Conservation (phyloP, 2,888 invertebrate species). For the Dermolepida albohirtum region DNA sequence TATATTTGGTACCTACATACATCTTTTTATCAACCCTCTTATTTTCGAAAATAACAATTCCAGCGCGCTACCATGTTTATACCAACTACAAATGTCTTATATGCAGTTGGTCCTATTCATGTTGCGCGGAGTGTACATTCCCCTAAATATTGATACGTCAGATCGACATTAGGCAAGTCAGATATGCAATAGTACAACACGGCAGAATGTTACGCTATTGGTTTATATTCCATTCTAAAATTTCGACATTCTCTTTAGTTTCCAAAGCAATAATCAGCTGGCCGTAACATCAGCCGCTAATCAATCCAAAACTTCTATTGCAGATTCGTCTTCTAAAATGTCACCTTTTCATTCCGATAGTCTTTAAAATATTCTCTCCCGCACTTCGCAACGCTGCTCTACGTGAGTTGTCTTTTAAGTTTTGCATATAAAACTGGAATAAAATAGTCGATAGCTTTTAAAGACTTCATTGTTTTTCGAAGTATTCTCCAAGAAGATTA, state of each 20-base stretch:
- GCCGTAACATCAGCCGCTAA: constrained; percentile 84
- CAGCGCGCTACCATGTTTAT: no score
- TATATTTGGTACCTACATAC: no score
- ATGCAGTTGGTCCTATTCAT: no score
- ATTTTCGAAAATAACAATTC: no score
- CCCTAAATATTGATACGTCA: constrained; percentile 93
- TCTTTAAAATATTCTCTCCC: constrained; percentile 89
- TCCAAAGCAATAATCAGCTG: constrained; percentile 81
- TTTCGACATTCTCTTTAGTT: constrained; percentile 83
- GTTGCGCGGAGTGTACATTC: no score
- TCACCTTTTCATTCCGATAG: constrained; percentile 88
- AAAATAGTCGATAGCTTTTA: no score
- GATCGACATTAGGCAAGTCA: constrained; percentile 85
- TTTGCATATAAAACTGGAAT: no score
- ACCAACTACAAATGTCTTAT: no score
- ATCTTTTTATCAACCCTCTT: no score
- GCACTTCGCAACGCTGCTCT: constrained; percentile 84
- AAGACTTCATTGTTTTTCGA: no score
- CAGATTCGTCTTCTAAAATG: constrained; percentile 91
- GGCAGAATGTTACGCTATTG: constrained; percentile 84
- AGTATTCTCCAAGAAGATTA: no score
- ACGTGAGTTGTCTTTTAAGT: no score
- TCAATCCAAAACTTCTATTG: constrained; percentile 87
- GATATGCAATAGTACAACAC: constrained; percentile 86
- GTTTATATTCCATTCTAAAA: constrained; percentile 79